Evolutionary conservation across 2,888 invertebrate species (phyloP).

Genomic region (Drosophila histrio): DNA sequence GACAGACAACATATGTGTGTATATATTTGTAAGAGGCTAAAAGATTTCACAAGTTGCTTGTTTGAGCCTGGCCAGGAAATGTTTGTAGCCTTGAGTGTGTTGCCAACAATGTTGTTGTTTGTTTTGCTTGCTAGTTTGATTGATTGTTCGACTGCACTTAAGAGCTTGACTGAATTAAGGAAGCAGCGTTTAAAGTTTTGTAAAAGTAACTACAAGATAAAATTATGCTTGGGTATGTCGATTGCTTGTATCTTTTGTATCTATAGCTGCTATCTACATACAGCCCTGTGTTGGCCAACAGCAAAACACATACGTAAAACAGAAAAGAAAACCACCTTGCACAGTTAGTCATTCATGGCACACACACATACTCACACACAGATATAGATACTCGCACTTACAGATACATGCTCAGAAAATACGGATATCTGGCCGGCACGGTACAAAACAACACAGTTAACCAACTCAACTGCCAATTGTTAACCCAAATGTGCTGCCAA

Average conservation of each 20-base stretch:
- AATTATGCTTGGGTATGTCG: conserved; percentile 27
- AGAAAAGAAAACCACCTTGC: conserved; percentile 70
- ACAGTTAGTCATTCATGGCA: conserved; percentile 70
- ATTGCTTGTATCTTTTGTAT: conserved; percentile 49
- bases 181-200: conserved; percentile 53
- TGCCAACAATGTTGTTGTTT: conserved; percentile 27
- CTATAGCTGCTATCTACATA: conserved; percentile 18
- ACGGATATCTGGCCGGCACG: conserved; percentile 59
- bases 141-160: conserved; percentile 63
- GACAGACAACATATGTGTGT: conserved; percentile 9
- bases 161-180: conserved; percentile 51
- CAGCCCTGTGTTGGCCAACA: conserved; percentile 34
- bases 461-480: conserved; percentile 67
- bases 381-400: conserved; percentile 10
- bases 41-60: neutral
- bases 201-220: conserved; percentile 22
- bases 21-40: conserved; percentile 8
- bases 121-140: conserved; percentile 52
- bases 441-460: conserved; percentile 68
- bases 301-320: conserved; percentile 16
- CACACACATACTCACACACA: conserved; percentile 22
- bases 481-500: conserved; percentile 80
- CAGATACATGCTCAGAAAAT: conserved; percentile 31
- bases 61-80: conserved; percentile 30
- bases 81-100: conserved; percentile 38